Evolutionary conservation across 2,888 invertebrate species (phyloP).

Genomic region (Heliconius ismenius): DNA sequence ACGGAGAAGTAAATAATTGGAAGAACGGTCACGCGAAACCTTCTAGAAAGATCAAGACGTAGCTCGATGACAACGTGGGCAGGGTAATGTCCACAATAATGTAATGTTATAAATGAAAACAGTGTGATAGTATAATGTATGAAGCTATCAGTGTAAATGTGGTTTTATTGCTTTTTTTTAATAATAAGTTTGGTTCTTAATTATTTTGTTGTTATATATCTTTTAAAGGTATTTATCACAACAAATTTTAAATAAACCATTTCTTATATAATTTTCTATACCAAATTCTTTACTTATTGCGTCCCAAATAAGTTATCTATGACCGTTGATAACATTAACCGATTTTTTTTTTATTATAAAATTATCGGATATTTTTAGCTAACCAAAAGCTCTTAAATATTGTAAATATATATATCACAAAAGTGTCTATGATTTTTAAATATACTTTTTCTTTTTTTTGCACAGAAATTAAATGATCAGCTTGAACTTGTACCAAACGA

Average conservation of each 20-base stretch:
- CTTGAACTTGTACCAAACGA: not conserved
- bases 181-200: not conserved
- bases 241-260: not conserved
- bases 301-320: not conserved
- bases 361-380: not conserved
- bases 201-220: not conserved
- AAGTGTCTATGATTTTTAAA: not conserved
- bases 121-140: conserved; percentile 11
- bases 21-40: conserved; percentile 81
- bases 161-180: not conserved
- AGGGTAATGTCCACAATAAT: conserved; percentile 31
- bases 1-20: conserved; percentile 77
- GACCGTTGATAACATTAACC: no score
- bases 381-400: not conserved
- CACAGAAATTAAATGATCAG: not conserved
- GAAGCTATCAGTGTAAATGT: conserved; percentile 13
- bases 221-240: not conserved
- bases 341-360: no score
- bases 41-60: conserved; percentile 71
- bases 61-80: conserved; percentile 52
- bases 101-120: not conserved
- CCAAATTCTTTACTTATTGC: not conserved
- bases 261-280: not conserved
- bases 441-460: not conserved
- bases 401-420: not conserved